Percentiles rank a stretch among this genome's conserved stretches.
Conservation (phyloP, 2,888 invertebrate species). For the Pilophorus perplexus region DNA sequence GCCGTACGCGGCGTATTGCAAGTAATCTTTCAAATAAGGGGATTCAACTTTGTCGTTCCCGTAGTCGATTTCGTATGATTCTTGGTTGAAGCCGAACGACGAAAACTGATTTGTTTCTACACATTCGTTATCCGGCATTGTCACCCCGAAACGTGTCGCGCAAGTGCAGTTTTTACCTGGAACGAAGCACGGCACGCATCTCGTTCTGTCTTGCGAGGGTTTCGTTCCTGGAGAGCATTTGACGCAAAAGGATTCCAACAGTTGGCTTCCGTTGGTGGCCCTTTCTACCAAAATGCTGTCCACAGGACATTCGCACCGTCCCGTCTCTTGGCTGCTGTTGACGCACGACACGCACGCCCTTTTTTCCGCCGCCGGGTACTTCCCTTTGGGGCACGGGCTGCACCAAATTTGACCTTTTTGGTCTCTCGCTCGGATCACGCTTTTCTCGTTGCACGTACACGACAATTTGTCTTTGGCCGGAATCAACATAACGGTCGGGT, state of each 20-base stretch:
- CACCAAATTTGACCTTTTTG: constrained; percentile 16
- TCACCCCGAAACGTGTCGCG: constrained; percentile 3
- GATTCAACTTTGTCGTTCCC: constrained; percentile 23
- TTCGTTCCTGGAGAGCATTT: constrained; percentile 38
- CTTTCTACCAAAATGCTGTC: constrained; percentile 40
- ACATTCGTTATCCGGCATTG: constrained; percentile 39
- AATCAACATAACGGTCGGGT: not conserved
- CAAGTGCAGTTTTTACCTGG: constrained; percentile 41
- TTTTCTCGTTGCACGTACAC: constrained; percentile 25
- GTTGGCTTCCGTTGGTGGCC: constrained; percentile 32
- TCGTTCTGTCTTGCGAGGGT: constrained; percentile 24
- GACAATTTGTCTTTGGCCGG: constrained; percentile 22
- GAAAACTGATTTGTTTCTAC: constrained; percentile 24
- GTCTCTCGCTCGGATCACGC: not conserved
- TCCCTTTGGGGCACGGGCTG: constrained; percentile 5
- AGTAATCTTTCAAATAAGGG: constrained; percentile 29
- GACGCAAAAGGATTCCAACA: constrained; percentile 23
- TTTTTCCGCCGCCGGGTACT: constrained; percentile 4
- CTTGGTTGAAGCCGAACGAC: constrained; percentile 32
- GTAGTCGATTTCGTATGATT: constrained; percentile 40
- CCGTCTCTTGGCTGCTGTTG: not conserved
- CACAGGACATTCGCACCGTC: constrained; percentile 18
- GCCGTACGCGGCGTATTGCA: constrained; percentile 31
- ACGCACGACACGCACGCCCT: constrained; percentile 17
- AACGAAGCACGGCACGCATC: constrained; percentile 35